phyloP scores from a whole-genome alignment of 2,888 invertebrate species.

The Agelastica alni region DNA sequence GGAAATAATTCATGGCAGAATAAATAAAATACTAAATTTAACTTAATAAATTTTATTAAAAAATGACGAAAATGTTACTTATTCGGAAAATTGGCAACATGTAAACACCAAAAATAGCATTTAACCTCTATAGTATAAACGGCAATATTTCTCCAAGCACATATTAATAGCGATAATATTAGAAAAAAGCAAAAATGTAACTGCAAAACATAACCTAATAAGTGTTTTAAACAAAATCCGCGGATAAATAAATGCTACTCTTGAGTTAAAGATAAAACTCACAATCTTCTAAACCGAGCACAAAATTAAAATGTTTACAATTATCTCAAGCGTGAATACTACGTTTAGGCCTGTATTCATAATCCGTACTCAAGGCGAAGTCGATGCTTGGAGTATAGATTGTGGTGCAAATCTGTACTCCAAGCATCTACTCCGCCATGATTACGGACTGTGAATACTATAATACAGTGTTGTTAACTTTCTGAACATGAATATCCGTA shows the following conservation, averaged over 20 bases:
- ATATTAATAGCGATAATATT: slow-evolving; percentile 3
- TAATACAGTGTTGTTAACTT: no score
- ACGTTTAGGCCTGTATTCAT: no score
- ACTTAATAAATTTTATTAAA: background rate
- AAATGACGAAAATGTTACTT: slow-evolving; percentile 7
- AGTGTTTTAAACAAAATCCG: background rate
- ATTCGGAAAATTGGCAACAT: background rate
- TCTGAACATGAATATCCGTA: no score
- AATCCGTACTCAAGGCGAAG: no score
- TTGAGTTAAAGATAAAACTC: background rate
- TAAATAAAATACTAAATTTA: background rate
- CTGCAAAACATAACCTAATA: background rate
- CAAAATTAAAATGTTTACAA: no score
- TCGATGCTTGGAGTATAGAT: no score
- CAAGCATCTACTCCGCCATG: no score
- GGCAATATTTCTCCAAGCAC: background rate
- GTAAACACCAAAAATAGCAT: slow-evolving; percentile 1
- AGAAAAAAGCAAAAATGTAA: background rate
- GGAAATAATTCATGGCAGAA: background rate
- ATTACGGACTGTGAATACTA: no score
- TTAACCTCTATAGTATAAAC: background rate
- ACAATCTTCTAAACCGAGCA: background rate
- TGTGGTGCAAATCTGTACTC: no score
- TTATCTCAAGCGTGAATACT: no score
- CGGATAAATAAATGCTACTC: slow-evolving; percentile 1